Conservation (phyloP, 2,888 invertebrate species). For the Girardia tigrina region DNA sequence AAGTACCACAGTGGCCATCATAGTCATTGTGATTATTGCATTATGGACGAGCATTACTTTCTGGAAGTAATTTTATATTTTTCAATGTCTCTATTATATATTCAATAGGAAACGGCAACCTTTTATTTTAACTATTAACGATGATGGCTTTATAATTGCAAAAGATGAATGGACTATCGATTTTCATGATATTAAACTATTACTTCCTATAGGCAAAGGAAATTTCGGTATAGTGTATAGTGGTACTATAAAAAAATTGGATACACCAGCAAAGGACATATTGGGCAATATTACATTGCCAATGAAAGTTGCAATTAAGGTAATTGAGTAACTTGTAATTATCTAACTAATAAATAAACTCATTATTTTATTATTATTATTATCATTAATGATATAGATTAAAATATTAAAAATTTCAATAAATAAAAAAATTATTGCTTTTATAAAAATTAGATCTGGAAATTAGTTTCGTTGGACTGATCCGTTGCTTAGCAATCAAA, state of each 20-base stretch:
- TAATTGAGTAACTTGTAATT: not conserved
- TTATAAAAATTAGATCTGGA: too few relatives aligned
- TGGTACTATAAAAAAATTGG: conserved; percentile 23
- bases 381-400: too few relatives aligned
- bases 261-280: conserved; percentile 18
- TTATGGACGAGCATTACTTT: not conserved
- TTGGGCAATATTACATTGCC: not conserved
- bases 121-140: not conserved
- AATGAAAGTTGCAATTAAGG: not conserved
- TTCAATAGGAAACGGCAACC: not conserved
- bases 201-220: conserved; percentile 30
- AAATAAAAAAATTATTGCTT: too few relatives aligned
- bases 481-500: too few relatives aligned
- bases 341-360: too few relatives aligned
- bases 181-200: not conserved
- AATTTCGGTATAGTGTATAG: conserved; percentile 34
- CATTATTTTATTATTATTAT: too few relatives aligned
- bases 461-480: too few relatives aligned
- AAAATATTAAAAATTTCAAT: too few relatives aligned
- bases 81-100: not conserved
- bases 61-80: not conserved
- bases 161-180: conserved; percentile 15
- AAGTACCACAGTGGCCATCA: not conserved
- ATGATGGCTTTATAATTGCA: not conserved
- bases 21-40: not conserved